Base-by-base conservation (phyloP, 2,888 invertebrate species). In the Cheilosia urbana region DNA sequence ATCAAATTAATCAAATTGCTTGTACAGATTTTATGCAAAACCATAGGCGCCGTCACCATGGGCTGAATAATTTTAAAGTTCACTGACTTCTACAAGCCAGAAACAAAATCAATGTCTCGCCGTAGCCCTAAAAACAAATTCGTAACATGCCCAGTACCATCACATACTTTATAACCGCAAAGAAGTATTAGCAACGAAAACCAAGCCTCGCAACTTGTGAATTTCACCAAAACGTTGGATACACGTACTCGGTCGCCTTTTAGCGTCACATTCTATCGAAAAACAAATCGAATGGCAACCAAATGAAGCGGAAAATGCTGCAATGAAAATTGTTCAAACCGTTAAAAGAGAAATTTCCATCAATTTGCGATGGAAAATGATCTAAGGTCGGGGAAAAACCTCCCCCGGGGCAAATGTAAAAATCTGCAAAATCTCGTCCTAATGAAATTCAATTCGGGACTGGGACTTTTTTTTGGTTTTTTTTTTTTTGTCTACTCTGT, bases 331-430 rank as follows among this genome's bases (percentile, higher is more conserved):
- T 78, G 65, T 72, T 81, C 76, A 69, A 76, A 34, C 57, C 69
- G 62, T 58, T 51, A 78, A 83, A 83, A 72, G 73, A 79, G 79
- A 83, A 83, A 83, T 79, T 79, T 73, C 72, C 82, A 83, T 83
- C 78, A 82, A 82, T 82, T 78, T 73, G 60, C 53, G 37, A 51
- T 73, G 68, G 37, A 69, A 78, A 78, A 72, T 47, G 42, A 49
- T 49, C 21, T 21, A 13, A 51, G 4, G 24, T 51, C 21, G 15
- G 13, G 49, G 21, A 57, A 53, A 58, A 63, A 60, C 34, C 49
- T 49, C 51, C 73, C 76, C 58, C 53, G 27, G 53, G 68, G 76
- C 66, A 42, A 45, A 62, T 47, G 47, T 37, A 68, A 71, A 76
- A 84, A 75, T 79, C 73, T 66, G 71, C 15, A 76, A 85, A 85